These are phyloP conservation scores for Euclidia mi DNA, from an alignment of 2,888 invertebrate genomes.

Conservation along the genomic window DNA sequence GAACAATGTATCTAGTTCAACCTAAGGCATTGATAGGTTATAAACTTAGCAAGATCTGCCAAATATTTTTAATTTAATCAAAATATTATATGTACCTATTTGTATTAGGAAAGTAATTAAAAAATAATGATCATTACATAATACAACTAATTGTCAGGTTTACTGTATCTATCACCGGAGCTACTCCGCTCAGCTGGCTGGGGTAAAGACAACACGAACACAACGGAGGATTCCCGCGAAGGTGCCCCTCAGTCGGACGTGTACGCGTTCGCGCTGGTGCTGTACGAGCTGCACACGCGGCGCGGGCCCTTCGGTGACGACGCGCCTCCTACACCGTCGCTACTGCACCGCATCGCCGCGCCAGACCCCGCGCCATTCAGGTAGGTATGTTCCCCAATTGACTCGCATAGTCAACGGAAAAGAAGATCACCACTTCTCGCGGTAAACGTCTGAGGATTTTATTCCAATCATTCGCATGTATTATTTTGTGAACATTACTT, in stretches of 20 bases:
- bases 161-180: slow-evolving; percentile 96
- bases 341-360: slow-evolving; percentile 90
- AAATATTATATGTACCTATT: too few relatives aligned
- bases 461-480: too few relatives aligned
- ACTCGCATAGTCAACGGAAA: slow-evolving; percentile 1
- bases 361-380: slow-evolving; percentile 88
- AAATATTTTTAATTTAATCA: too few relatives aligned
- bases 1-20: too few relatives aligned
- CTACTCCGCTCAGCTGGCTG: slow-evolving; percentile 90
- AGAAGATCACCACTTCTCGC: too few relatives aligned
- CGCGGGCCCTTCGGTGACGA: slow-evolving; percentile 95
- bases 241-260: slow-evolving; percentile 95
- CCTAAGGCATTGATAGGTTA: too few relatives aligned
- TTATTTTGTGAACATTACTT: too few relatives aligned
- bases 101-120: too few relatives aligned
- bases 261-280: slow-evolving; percentile 96
- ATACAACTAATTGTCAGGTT: slow-evolving; percentile 88
- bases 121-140: too few relatives aligned
- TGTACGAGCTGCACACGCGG: slow-evolving; percentile 96
- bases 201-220: slow-evolving; percentile 72
- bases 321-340: slow-evolving; percentile 91
- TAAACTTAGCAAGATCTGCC: too few relatives aligned
- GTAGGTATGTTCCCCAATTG: slow-evolving; percentile 82
- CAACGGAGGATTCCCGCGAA: slow-evolving; percentile 70
- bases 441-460: too few relatives aligned